phyloP scores from a whole-genome alignment of 1,140 invertebrate genomes.

The Drosophila ficusphila region DNA sequence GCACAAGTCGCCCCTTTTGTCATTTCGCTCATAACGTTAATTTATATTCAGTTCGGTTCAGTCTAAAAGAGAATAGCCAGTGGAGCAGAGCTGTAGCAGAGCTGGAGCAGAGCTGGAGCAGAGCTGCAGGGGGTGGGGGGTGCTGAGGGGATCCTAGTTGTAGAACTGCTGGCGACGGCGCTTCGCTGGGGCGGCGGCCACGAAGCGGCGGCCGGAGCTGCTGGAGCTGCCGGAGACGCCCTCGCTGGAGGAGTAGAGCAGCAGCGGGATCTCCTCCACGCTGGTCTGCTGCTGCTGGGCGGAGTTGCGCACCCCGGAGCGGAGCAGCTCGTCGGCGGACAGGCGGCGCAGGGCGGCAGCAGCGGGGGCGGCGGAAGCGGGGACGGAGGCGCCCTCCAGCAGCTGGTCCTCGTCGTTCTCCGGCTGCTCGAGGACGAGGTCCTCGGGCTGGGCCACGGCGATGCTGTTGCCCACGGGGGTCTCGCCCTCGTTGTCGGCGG shows the following conservation, averaged over 20 bases:
- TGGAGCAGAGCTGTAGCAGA: conserved; percentile 4
- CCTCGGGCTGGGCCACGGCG: conserved; percentile 68
- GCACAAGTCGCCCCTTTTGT: conserved; percentile 59
- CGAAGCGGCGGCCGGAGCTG: conserved; percentile 54
- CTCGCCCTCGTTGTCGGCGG: conserved; percentile 22
- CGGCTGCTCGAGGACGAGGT: conserved; percentile 59
- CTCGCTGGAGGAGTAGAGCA: conserved; percentile 75
- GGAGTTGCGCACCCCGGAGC: conserved; percentile 61
- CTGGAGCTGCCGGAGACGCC: conserved; percentile 11
- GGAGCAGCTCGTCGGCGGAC: conserved; percentile 59
- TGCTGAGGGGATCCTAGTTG: conserved; percentile 25
- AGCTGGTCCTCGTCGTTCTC: conserved; percentile 76
- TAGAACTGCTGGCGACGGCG: conserved; percentile 60
- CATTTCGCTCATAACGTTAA: conserved; percentile 80
- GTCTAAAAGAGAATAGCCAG: conserved; percentile 58
- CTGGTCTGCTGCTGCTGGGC: conserved; percentile 65
- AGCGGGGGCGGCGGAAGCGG: not conserved
- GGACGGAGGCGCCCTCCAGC: conserved; percentile 43
- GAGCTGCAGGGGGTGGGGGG: not conserved
- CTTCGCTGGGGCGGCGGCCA: conserved; percentile 64
- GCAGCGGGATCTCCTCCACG: conserved; percentile 77
- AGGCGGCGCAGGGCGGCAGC: conserved; percentile 49
- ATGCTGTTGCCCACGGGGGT: conserved; percentile 58
- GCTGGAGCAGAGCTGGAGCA: not conserved
- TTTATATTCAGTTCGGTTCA: conserved; percentile 83